Percentiles rank a stretch among this genome's conserved stretches.
phyloP scores from a whole-genome alignment of 2,113 vertebrate genomes.

The Leuciscus idus region DNA sequence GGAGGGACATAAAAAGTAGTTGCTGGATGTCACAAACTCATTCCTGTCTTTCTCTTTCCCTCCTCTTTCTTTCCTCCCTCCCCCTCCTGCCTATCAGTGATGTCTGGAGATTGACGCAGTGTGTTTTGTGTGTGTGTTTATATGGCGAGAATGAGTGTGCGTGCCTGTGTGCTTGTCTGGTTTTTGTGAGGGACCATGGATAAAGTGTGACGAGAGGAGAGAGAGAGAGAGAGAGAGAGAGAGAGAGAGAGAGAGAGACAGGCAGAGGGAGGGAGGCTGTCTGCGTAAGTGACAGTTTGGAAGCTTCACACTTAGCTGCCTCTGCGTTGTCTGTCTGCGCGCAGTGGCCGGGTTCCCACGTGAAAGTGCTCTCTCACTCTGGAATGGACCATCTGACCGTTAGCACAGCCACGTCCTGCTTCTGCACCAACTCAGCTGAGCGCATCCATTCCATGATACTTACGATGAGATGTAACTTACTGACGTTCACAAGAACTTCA shows the following conservation, averaged over 20 bases:
- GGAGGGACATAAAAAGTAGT: conserved; percentile 57
- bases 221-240: conserved; percentile 7
- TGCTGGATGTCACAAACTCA: conserved; percentile 67
- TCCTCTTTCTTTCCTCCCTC: conserved; percentile 26
- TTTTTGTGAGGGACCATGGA: conserved; percentile 56
- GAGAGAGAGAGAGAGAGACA: conserved; percentile 55
- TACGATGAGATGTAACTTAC: background rate
- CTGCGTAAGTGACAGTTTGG: conserved; percentile 74
- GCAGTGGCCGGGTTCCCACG: conserved; percentile 75
- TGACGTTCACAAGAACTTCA: background rate
- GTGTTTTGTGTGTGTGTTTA: conserved; percentile 62
- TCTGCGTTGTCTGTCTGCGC: conserved; percentile 70
- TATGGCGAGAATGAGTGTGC: conserved; percentile 51
- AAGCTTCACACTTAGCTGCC: conserved; percentile 77
- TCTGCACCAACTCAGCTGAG: background rate
- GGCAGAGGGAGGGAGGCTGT: conserved; percentile 57
- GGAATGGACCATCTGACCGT: conserved; percentile 66
- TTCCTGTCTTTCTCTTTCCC: conserved; percentile 52
- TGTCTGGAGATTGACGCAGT: conserved; percentile 70
- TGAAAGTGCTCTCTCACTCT: conserved; percentile 75
- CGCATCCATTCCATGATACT: background rate
- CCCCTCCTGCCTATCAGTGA: conserved; percentile 49
- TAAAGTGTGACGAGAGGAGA: conserved; percentile 52
- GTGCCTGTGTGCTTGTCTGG: conserved; percentile 69
- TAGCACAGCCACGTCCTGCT: conserved; percentile 62